A percentile compares a stretch with the other conserved stretches of the same genome.
phyloP scores from a whole-genome alignment of 2,888 invertebrate species.

The Dynastes grantii region DNA sequence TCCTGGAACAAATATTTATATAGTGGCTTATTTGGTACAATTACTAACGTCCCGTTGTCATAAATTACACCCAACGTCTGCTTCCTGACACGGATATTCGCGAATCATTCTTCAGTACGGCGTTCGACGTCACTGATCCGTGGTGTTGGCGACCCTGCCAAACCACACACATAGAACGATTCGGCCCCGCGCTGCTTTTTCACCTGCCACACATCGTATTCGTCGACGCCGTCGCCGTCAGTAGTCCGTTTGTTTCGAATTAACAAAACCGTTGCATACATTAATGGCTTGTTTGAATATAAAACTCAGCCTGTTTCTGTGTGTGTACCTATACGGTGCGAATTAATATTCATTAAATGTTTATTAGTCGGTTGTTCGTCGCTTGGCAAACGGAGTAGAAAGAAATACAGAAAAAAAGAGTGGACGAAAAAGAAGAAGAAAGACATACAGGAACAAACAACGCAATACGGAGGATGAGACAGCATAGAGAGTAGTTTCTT shows the following conservation, averaged over 20 bases:
- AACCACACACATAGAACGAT: slow-evolving; percentile 28
- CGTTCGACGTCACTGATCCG: background rate
- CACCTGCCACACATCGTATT: slow-evolving; percentile 32
- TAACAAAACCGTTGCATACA: slow-evolving; percentile 47
- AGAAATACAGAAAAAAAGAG: slow-evolving; percentile 6
- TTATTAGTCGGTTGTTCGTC: slow-evolving; percentile 40
- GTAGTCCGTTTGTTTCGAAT: slow-evolving; percentile 35
- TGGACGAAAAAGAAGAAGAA: background rate
- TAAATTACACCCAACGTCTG: no score
- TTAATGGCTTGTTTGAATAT: slow-evolving; percentile 47
- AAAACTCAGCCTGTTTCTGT: slow-evolving; percentile 38
- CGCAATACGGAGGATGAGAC: background rate
- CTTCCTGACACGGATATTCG: slow-evolving; percentile 1
- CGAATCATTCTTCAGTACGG: background rate
- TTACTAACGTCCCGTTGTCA: no score
- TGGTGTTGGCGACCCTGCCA: slow-evolving; percentile 15
- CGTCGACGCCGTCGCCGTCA: background rate
- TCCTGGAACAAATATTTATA: no score
- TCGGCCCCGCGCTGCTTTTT: slow-evolving; percentile 21
- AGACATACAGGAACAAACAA: background rate
- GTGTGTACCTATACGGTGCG: slow-evolving; percentile 26
- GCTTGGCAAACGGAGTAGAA: slow-evolving; percentile 1
- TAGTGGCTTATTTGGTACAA: no score
- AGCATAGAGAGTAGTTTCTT: slow-evolving; percentile 2
- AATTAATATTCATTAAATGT: slow-evolving; percentile 48